Base-by-base conservation (phyloP, 2,113 vertebrate species). In the Verasper variegatus region DNA sequence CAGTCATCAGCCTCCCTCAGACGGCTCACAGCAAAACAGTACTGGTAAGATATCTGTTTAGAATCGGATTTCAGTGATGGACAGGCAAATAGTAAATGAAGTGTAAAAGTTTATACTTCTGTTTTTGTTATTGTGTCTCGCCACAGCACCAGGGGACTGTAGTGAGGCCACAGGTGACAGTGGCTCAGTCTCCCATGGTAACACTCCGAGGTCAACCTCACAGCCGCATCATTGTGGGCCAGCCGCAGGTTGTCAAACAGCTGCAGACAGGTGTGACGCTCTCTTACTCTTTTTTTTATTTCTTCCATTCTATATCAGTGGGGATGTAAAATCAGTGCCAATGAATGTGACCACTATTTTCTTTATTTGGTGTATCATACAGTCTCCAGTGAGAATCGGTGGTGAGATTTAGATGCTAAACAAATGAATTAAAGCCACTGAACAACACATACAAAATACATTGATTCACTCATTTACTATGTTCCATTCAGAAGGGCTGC, bases 161-260 rank as follows among this genome's bases (percentile, higher is more conserved):
- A 83, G 92, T 96, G 91, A 95, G 95, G 59, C 95, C 96, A 1
- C 97, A 97, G 90, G 95, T 96, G 86, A 95, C 95, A 0, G 75
- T 97, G 93, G 94, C 97, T 77, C 96, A 96, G 91, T 95, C 96
- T 2, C 95, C 96, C 0, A 94, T 97, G 94, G 95, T 97, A 26
- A 95, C 96, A 0, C 70, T 98, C 81, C 89, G 96, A 89, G 92
- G 91, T 93, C 95, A 88, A 56, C 92, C 96, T 4, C 95, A 95
- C 35, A 96, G 84, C 88, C 96, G 95, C 77, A 95, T 97, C 71
- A 95, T 96, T 90, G 91, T 97, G 69, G 95, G 96, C 18, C 92
- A 96, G 51, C 95, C 95, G 26, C 96, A 95, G 82, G 94, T 96
- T 69, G 91, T 97, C 87, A 97, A 95, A 82, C 96, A 94, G 21